Percentiles rank a stretch among this genome's conserved stretches.
These are phyloP conservation scores for Labrus mixtus DNA, from an alignment of 2,113 vertebrate species.

Conservation along the genomic window DNA sequence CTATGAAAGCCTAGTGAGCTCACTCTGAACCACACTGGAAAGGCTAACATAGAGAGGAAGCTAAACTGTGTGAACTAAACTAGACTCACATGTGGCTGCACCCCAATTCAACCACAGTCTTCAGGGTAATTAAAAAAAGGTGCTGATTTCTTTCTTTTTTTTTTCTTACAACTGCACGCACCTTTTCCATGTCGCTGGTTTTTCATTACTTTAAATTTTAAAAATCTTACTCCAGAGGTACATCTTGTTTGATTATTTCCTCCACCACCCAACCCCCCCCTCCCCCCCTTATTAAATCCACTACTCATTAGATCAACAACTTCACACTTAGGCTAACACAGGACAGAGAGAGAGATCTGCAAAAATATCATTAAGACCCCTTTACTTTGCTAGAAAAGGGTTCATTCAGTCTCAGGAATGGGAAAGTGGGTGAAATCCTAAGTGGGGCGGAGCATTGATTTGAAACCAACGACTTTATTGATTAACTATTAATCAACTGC, in stretches of 20 bases:
- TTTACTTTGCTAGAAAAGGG: slow-evolving; percentile 3
- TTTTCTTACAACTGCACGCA: too few species aligned
- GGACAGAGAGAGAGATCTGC: slow-evolving; percentile 17
- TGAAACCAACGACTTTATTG: slow-evolving; percentile 45
- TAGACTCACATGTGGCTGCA: not conserved
- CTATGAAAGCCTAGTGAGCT: not conserved
- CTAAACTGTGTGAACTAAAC: not conserved
- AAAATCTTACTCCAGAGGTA: slow-evolving; percentile 13
- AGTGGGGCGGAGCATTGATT: slow-evolving; percentile 31
- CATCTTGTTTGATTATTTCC: slow-evolving; percentile 19
- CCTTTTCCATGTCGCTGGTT: not conserved
- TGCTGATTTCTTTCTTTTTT: slow-evolving; percentile 14
- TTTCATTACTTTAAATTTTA: slow-evolving; percentile 24
- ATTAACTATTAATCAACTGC: slow-evolving; percentile 39
- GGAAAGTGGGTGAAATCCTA: slow-evolving; percentile 30
- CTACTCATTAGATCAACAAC: slow-evolving; percentile 50
- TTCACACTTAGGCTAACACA: slow-evolving; percentile 44
- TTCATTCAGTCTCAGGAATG: slow-evolving; percentile 36
- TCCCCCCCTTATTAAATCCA: slow-evolving; percentile 12
- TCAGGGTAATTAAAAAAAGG: slow-evolving; percentile 5
- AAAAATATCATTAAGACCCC: slow-evolving; percentile 16
- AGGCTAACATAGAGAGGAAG: not conserved
- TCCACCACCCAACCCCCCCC: not conserved
- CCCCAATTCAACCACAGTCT: not conserved
- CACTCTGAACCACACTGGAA: not conserved